phyloP scores from a whole-genome alignment of 2,113 vertebrate genomes.

The Girardinichthys multiradiatus region DNA sequence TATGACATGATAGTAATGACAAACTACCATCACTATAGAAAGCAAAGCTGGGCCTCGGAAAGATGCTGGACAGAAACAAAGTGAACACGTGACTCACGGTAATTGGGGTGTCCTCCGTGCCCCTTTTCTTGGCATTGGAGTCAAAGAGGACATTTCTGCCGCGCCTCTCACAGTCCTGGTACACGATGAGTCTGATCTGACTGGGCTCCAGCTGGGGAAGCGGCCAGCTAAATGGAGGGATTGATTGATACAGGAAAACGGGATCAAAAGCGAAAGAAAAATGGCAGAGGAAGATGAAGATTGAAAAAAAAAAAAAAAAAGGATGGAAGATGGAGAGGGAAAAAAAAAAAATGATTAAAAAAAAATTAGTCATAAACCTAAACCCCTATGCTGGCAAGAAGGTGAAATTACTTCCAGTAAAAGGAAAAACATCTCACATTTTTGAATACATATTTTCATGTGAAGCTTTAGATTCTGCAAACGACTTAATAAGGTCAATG shows the following conservation, averaged over 20 bases:
- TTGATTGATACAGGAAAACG: constrained; percentile 15
- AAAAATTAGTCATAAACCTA: not conserved
- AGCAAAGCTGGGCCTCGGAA: not conserved
- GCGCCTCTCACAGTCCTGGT: constrained; percentile 97
- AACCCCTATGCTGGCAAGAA: not conserved
- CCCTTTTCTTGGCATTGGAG: constrained; percentile 91
- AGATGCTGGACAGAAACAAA: not conserved
- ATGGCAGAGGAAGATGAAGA: not conserved
- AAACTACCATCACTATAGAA: not conserved
- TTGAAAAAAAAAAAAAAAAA: not conserved
- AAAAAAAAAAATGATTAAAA: not conserved
- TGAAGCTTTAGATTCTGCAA: not conserved
- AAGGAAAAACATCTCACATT: not conserved
- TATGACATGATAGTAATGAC: not conserved
- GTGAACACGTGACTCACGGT: constrained; percentile 82
- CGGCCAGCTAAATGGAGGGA: constrained; percentile 85
- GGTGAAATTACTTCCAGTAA: not conserved
- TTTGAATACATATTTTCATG: not conserved
- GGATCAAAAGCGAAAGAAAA: not conserved
- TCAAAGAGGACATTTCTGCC: constrained; percentile 98
- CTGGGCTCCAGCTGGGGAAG: constrained; percentile 93
- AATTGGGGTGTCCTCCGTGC: constrained; percentile 86
- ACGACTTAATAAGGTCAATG: too few relatives aligned
- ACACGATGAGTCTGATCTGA: constrained; percentile 96
- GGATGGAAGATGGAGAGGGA: not conserved